phyloP scores from a whole-genome alignment of 2,888 invertebrate genomes.

The Microctonus brassicae region DNA sequence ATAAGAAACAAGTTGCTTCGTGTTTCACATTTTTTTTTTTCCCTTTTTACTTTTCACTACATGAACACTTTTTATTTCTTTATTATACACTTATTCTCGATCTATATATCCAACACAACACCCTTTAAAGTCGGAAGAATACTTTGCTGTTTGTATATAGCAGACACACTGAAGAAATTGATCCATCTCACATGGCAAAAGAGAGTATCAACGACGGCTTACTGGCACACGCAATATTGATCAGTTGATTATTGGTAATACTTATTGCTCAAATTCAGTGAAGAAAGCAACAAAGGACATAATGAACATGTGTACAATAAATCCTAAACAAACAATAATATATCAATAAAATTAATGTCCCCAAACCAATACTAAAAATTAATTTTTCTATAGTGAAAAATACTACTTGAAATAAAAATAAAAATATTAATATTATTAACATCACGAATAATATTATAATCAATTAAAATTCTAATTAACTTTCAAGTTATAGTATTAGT shows the following conservation, averaged over 20 bases:
- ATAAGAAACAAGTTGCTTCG: slow-evolving; percentile 7
- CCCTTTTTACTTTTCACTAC: slow-evolving; percentile 15
- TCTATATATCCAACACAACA: slow-evolving; percentile 20
- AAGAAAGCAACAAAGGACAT: slow-evolving; percentile 10
- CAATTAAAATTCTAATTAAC: not conserved
- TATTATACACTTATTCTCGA: not conserved
- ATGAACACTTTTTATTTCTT: not conserved
- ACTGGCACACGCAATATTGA: slow-evolving; percentile 37
- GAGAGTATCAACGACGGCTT: slow-evolving; percentile 42
- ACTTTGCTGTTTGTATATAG: not conserved
- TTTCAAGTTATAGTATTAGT: not conserved
- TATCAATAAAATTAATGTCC: no score
- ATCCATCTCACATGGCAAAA: slow-evolving; percentile 35
- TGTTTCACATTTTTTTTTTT: slow-evolving; percentile 29
- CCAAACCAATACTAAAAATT: no score
- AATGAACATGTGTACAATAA: not conserved
- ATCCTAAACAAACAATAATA: not conserved
- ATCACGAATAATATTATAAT: no score
- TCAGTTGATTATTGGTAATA: slow-evolving; percentile 37
- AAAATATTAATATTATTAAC: no score
- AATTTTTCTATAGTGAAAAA: no score
- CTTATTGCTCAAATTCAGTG: slow-evolving; percentile 28
- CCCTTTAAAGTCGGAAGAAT: slow-evolving; percentile 32
- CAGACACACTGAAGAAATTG: slow-evolving; percentile 20
- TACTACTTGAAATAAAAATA: no score